Conservation (phyloP, 2,797 vertebrate genomes). For the Halcyon badia region DNA sequence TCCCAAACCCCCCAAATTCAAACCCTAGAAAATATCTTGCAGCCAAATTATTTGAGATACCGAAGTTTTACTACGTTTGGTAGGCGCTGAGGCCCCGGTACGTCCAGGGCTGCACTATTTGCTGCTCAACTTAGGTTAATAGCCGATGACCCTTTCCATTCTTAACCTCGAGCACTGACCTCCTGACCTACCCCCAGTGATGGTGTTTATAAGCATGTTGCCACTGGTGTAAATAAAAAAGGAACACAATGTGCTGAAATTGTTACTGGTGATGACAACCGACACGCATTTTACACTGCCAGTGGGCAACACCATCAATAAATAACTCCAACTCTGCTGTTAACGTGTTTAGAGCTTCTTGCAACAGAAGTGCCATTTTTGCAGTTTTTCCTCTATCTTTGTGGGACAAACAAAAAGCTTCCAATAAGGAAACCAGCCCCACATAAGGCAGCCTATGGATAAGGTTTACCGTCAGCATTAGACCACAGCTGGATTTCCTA, state of each 20-base stretch:
- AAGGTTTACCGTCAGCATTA: background rate
- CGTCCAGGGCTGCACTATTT: background rate
- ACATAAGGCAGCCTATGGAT: background rate
- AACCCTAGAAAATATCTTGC: background rate
- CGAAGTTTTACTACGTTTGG: background rate
- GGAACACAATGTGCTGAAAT: conserved; percentile 89
- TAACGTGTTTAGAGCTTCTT: conserved; percentile 45
- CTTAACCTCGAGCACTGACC: conserved; percentile 80
- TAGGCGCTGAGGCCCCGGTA: background rate
- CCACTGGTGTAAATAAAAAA: conserved; percentile 84
- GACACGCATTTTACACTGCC: conserved; percentile 77
- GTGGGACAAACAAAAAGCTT: background rate
- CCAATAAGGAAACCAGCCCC: background rate
- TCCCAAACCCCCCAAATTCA: accelerated
- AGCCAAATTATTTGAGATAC: background rate
- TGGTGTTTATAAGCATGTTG: conserved; percentile 80
- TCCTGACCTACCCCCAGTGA: conserved; percentile 78
- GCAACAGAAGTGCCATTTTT: background rate
- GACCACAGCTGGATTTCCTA: background rate
- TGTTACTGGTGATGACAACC: conserved; percentile 91
- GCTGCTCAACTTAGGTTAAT: conserved; percentile 81
- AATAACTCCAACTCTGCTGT: conserved; percentile 73
- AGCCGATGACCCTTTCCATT: conserved; percentile 78
- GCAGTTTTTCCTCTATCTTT: background rate
- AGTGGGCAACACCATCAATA: conserved; percentile 81